phyloP scores from a whole-genome alignment of 2,888 invertebrate species.

The Exephanes ischioxanthus region DNA sequence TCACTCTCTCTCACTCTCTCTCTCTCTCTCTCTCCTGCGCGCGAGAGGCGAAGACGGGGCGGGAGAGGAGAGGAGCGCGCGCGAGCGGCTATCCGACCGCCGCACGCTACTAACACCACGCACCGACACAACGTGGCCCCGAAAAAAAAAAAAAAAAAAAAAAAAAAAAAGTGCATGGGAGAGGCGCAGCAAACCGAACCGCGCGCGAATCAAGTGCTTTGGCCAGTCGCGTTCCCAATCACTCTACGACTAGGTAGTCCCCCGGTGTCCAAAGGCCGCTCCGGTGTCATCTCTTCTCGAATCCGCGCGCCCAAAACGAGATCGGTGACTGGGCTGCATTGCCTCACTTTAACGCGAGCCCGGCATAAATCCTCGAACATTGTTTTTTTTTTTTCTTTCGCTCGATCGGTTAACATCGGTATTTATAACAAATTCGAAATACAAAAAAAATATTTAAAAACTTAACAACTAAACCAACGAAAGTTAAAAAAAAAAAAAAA shows the following conservation, averaged over 20 bases:
- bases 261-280: slow-evolving; percentile 81
- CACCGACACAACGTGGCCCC: slow-evolving; percentile 67
- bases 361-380: background rate
- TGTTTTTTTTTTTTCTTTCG: background rate
- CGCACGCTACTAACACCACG: slow-evolving; percentile 50
- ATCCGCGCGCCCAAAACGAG: slow-evolving; percentile 31
- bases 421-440: background rate
- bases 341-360: background rate
- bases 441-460: background rate
- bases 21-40: background rate
- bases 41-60: slow-evolving; percentile 59
- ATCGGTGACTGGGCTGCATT: background rate
- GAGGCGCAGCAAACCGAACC: slow-evolving; percentile 84
- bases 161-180: slow-evolving; percentile 83
- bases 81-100: slow-evolving; percentile 38
- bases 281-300: slow-evolving; percentile 69
- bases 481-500: background rate
- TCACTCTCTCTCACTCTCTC: background rate
- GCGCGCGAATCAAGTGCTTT: slow-evolving; percentile 85
- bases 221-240: slow-evolving; percentile 85
- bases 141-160: slow-evolving; percentile 44
- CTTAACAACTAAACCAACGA: background rate
- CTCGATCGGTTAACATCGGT: background rate
- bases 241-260: slow-evolving; percentile 85
- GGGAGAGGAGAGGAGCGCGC: slow-evolving; percentile 54